These are phyloP conservation scores for Rhogogaster chlorosoma DNA, from an alignment of 2,888 invertebrate species.

Conservation along the genomic window DNA sequence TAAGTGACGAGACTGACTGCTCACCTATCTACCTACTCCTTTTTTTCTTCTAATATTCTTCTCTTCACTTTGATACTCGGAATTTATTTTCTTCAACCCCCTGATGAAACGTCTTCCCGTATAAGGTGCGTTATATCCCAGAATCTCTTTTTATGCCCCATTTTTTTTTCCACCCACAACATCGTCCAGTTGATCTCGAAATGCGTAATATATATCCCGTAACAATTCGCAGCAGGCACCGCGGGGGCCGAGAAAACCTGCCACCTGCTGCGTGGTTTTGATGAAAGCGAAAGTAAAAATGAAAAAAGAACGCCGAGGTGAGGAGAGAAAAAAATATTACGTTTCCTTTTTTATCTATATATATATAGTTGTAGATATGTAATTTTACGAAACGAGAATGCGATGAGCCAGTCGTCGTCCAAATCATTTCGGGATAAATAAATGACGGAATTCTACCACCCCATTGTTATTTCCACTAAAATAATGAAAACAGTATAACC, in stretches of 20 bases:
- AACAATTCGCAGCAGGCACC: slow-evolving; percentile 10
- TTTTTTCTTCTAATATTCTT: not conserved
- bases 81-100: not conserved
- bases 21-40: not conserved
- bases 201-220: not conserved
- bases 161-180: not conserved
- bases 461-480: too few relatives aligned
- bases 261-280: slow-evolving; percentile 21
- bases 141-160: not conserved
- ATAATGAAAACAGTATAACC: too few relatives aligned
- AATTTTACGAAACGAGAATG: not conserved
- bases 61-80: not conserved
- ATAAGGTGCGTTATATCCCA: too few relatives aligned
- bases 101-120: not conserved
- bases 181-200: not conserved
- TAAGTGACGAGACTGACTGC: not conserved
- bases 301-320: not conserved
- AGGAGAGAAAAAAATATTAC: not conserved
- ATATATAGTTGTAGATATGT: not conserved
- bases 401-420: not conserved
- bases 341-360: not conserved
- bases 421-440: not conserved
- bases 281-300: not conserved
- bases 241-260: not conserved
- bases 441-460: not conserved